Evolutionary conservation across 2,113 vertebrate species (phyloP), one percentile per base, ranked within the genome.

Genomic region (Salminus brasiliensis): DNA sequence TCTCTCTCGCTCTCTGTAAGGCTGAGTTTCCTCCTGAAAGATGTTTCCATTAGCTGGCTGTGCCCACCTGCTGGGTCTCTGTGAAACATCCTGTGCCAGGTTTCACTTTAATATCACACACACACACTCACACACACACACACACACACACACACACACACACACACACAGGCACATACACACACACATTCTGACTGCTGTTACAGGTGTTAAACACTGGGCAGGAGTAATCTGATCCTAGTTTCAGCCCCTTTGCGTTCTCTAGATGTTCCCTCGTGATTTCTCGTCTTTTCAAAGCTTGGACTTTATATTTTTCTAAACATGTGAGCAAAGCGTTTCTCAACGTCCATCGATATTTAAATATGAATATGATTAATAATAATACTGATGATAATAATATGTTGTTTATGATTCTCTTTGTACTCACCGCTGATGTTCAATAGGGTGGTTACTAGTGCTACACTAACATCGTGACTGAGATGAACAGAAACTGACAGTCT

Each of bases 281-380:
- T 86, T 78, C 67, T 89, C 72, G 70, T 78, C 79, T 89, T 84
- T 87, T 79, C 77, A 89, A 90, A 89, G 84, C 85, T 84, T 84
- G 84, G 86, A 91, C 90, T 91, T 91, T 91, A 89, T 93, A 92
- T 93, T 93, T 93, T 93, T 94, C 88, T 92, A 92, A 84, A 82
- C 87, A 88, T 88, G 87, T 83, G 74, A 83, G 75, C 65, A 90
- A 81, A 88, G 69, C 30, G 80, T 81, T 78, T 88, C 81, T 80
- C 66, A 67, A 62, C 81, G 89, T 91, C 86, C 87, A 62, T 39
- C 27, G 60, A 80, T 80, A 77, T 83, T 79, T 79, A 66, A 59
- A 53, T 74, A 45, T 53, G 27, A 57, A 79, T 79, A 39, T 67
- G 76, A 81, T n/a, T n/a, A n/a, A n/a, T n/a, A n/a, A n/a, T n/a